These are phyloP conservation scores for Diadegma fenestrale DNA, from an alignment of 2,888 invertebrate species.

Conservation along the genomic window DNA sequence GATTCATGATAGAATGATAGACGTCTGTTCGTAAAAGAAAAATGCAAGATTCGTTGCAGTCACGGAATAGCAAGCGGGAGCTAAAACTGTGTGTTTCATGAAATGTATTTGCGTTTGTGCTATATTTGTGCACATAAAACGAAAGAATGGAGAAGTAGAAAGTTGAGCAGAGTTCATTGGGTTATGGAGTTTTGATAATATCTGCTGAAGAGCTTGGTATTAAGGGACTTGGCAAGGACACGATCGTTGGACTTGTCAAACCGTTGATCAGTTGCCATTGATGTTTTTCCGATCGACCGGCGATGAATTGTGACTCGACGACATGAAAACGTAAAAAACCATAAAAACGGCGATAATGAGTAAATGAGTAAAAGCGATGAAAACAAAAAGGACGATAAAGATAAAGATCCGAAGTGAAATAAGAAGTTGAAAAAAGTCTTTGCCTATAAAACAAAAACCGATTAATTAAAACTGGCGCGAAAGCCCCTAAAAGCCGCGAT, in stretches of 20 bases:
- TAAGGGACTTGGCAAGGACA: background rate
- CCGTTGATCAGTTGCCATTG: background rate
- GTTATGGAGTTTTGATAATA: background rate
- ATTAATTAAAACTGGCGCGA: constrained; percentile 58
- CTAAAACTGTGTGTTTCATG: constrained; percentile 81
- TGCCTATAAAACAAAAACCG: constrained; percentile 47
- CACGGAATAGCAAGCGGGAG: constrained; percentile 85
- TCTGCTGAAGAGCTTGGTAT: background rate
- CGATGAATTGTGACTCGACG: constrained; percentile 1
- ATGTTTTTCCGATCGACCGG: background rate
- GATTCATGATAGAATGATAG: constrained; percentile 85
- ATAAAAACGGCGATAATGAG: background rate
- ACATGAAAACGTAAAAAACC: background rate
- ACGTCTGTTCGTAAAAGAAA: constrained; percentile 85
- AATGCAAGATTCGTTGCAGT: constrained; percentile 85
- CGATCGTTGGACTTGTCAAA: background rate
- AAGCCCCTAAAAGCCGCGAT: constrained; percentile 62
- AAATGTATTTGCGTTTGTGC: constrained; percentile 28
- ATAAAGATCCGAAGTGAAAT: constrained; percentile 55
- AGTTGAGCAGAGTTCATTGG: background rate
- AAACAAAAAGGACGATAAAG: constrained; percentile 55
- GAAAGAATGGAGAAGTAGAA: constrained; percentile 21
- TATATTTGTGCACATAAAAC: constrained; percentile 8
- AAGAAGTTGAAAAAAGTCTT: constrained; percentile 55
- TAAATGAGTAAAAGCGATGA: constrained; percentile 22